These are phyloP conservation scores for Papilio glaucus DNA, from an alignment of 1,140 invertebrate genomes.

Conservation along the genomic window DNA sequence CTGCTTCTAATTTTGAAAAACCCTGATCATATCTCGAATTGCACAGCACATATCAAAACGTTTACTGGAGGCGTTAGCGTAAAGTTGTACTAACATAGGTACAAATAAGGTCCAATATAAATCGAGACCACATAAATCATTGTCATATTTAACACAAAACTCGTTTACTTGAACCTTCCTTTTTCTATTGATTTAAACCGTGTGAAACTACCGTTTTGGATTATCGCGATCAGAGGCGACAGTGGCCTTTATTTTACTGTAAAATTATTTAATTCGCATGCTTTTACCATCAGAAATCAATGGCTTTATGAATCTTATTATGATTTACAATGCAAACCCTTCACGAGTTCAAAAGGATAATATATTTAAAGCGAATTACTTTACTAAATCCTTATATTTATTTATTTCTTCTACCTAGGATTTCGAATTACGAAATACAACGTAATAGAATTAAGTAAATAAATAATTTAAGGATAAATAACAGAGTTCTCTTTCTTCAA, in stretches of 20 bases:
- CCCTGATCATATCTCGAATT: neutral
- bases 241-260: too few relatives aligned
- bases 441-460: conserved; percentile 8
- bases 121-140: too few relatives aligned
- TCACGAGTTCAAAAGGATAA: conserved; percentile 8
- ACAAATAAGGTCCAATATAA: too few relatives aligned
- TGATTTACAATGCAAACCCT: neutral
- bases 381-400: conserved; percentile 15
- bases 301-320: conserved; percentile 13
- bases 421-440: neutral
- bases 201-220: too few relatives aligned
- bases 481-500: neutral
- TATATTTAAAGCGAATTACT: conserved; percentile 9
- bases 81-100: too few relatives aligned
- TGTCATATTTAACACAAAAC: too few relatives aligned
- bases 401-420: neutral
- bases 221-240: too few relatives aligned
- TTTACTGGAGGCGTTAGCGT: too few relatives aligned
- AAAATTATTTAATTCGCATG: neutral
- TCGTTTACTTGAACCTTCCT: too few relatives aligned
- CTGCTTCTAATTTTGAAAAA: neutral
- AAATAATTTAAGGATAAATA: neutral
- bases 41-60: neutral
- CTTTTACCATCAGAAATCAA: neutral
- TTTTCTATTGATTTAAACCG: too few relatives aligned